Conservation (phyloP, 1,140 invertebrate genomes). For the Luehdorfia chinensis region DNA sequence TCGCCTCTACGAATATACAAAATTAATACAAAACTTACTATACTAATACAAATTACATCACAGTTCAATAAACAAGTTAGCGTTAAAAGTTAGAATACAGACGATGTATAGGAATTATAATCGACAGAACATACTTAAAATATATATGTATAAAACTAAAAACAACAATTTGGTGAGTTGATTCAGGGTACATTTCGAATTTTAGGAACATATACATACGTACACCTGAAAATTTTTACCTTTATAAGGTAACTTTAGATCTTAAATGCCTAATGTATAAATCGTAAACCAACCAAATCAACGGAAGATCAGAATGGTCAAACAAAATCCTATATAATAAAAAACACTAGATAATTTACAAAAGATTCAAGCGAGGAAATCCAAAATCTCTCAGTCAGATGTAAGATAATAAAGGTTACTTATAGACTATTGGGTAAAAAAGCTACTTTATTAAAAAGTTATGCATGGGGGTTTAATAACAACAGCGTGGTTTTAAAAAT, state of each 20-base stretch:
- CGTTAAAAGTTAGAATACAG: conserved; percentile 54
- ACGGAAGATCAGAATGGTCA: not conserved
- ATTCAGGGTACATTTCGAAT: conserved; percentile 51
- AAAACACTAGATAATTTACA: conserved; percentile 4
- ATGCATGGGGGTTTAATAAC: conserved; percentile 30
- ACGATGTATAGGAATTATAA: conserved; percentile 54
- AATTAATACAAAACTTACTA: conserved; percentile 73
- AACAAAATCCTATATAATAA: not conserved
- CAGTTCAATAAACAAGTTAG: conserved; percentile 76
- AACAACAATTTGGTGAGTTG: conserved; percentile 69
- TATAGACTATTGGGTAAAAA: conserved; percentile 63
- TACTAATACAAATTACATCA: conserved; percentile 76
- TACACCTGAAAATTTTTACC: conserved; percentile 43
- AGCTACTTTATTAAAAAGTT: conserved; percentile 57
- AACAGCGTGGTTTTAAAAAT: conserved; percentile 56
- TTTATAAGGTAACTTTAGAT: conserved; percentile 49
- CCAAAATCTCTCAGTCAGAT: conserved; percentile 16
- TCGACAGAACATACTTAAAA: conserved; percentile 34
- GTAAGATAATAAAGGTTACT: conserved; percentile 39
- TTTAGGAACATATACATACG: conserved; percentile 68
- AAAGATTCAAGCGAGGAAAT: conserved; percentile 10
- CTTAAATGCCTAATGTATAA: conserved; percentile 1
- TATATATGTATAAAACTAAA: conserved; percentile 42
- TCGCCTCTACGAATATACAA: conserved; percentile 74
- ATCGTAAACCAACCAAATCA: not conserved